phyloP scores from a whole-genome alignment of 2,797 vertebrate species.

The Furcifer pardalis region DNA sequence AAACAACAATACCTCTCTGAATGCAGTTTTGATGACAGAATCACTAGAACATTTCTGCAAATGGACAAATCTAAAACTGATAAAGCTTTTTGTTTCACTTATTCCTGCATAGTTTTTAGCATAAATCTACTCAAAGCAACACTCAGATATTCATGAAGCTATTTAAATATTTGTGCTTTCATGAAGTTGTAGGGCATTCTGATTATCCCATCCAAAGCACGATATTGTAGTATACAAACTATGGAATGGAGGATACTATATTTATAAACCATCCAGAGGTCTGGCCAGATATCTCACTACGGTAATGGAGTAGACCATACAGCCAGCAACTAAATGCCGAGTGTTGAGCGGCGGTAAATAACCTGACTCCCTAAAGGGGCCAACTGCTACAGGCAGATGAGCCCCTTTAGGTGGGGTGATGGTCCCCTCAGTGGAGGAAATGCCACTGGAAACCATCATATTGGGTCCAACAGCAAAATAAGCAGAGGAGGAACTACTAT shows the following conservation, averaged over 20 bases:
- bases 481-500: too few species aligned
- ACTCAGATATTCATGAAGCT: background rate
- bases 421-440: too few species aligned
- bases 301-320: too few species aligned
- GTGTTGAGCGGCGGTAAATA: too few species aligned
- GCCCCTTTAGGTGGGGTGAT: too few species aligned
- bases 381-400: too few species aligned
- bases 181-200: conserved; percentile 26
- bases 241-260: background rate
- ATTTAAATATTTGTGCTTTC: conserved; percentile 45
- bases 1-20: conserved; percentile 45
- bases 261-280: conserved; percentile 22
- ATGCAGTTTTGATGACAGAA: conserved; percentile 7
- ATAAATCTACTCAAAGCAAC: conserved; percentile 17
- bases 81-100: background rate
- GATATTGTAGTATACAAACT: background rate
- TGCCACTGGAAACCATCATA: too few species aligned
- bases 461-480: too few species aligned
- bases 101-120: background rate
- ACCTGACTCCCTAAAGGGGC: too few species aligned
- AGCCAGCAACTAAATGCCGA: too few species aligned
- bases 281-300: too few species aligned
- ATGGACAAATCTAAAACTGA: conserved; percentile 35
- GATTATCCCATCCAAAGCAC: background rate
- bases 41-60: background rate